phyloP scores from a whole-genome alignment of 2,113 vertebrate genomes.

The Sminthopsis crassicaudata region DNA sequence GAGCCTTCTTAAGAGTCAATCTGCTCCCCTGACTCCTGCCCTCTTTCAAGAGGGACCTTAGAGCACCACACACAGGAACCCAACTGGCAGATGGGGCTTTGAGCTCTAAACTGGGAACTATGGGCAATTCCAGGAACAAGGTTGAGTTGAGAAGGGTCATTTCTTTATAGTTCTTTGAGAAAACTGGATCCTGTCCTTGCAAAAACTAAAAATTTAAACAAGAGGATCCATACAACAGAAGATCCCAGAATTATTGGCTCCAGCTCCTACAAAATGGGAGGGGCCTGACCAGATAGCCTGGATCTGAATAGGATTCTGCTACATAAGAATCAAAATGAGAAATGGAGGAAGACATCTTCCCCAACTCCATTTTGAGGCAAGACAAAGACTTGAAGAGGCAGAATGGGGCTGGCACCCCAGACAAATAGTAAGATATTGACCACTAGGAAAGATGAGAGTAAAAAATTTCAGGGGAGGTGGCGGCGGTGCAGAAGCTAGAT shows the following conservation, averaged over 20 bases:
- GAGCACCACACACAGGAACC: conserved; percentile 62
- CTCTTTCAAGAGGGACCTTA: conserved; percentile 67
- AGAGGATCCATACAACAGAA: conserved; percentile 57
- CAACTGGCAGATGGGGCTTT: conserved; percentile 62
- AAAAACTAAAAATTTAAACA: conserved; percentile 67
- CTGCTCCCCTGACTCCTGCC: conserved; percentile 65
- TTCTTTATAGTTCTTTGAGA: conserved; percentile 54
- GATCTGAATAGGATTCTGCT: conserved; percentile 47
- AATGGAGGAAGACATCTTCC: conserved; percentile 62
- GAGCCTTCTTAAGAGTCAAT: conserved; percentile 59
- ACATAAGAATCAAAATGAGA: conserved; percentile 62
- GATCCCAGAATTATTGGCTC: conserved; percentile 60
- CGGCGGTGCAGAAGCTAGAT: conserved; percentile 39
- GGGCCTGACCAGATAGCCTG: conserved; percentile 35
- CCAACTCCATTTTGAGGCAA: conserved; percentile 61
- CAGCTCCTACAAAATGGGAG: conserved; percentile 62
- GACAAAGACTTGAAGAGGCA: conserved; percentile 51
- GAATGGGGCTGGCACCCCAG: conserved; percentile 52
- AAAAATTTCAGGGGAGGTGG: conserved; percentile 39
- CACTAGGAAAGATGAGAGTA: conserved; percentile 55
- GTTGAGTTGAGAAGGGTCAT: conserved; percentile 30
- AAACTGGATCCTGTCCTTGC: conserved; percentile 27
- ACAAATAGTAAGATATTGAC: conserved; percentile 66
- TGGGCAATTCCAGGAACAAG: conserved; percentile 48
- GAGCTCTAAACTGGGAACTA: conserved; percentile 48